These are phyloP conservation scores for Murina feae DNA, from an alignment of 2,113 vertebrate species.

Conservation along the genomic window DNA sequence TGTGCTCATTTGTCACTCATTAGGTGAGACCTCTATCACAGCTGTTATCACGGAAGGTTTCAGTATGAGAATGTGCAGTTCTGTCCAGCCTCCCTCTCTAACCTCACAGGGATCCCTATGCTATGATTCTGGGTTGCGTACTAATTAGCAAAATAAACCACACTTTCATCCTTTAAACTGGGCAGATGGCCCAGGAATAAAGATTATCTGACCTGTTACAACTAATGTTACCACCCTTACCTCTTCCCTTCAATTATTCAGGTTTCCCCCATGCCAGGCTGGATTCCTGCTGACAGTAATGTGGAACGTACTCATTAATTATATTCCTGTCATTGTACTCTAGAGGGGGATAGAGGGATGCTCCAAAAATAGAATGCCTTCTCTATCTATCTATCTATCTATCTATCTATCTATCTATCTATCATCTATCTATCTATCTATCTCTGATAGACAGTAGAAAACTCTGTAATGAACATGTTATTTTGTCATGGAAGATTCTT, in stretches of 20 bases:
- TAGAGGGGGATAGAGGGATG: constrained; percentile 7
- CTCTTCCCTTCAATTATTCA: constrained; percentile 80
- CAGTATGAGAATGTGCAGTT: background rate
- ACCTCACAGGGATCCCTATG: background rate
- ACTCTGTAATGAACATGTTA: background rate
- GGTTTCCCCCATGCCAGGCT: constrained; percentile 60
- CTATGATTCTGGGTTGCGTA: constrained; percentile 15
- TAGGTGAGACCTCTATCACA: background rate
- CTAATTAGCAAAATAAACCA: constrained; percentile 53
- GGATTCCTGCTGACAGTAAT: constrained; percentile 75
- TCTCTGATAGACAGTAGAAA: constrained; percentile 55
- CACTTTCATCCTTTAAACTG: constrained; percentile 48
- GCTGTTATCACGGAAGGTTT: background rate
- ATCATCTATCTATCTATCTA: background rate
- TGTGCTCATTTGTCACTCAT: constrained; percentile 22
- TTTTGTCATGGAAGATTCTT: background rate
- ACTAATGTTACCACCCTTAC: constrained; percentile 71
- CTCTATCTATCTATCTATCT: background rate
- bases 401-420: no score
- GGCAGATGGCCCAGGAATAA: constrained; percentile 64
- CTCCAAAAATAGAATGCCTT: constrained; percentile 63
- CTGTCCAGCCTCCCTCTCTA: background rate
- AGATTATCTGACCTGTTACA: constrained; percentile 66
- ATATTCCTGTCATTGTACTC: constrained; percentile 73
- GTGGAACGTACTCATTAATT: constrained; percentile 75